These are phyloP conservation scores for Luidia sarsii DNA, from an alignment of 53 echinoderm and acorn worm genomes.

Conservation along the genomic window DNA sequence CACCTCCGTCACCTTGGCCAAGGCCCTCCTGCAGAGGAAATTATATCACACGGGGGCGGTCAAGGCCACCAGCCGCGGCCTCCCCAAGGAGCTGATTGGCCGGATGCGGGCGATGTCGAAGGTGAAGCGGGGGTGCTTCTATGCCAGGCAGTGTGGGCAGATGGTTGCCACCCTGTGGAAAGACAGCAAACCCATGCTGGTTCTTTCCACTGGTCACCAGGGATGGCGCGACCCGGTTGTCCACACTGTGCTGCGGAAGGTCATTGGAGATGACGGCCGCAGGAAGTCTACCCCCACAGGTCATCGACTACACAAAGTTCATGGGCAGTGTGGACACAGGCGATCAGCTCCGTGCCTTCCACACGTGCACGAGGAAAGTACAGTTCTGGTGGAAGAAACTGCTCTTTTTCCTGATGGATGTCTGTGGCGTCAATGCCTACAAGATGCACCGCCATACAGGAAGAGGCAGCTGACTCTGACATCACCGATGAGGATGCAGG, in stretches of 20 bases:
- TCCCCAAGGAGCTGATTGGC: not conserved
- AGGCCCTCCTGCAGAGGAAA: not conserved
- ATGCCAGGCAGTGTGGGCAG: slow-evolving; percentile 7
- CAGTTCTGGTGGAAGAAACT: not conserved
- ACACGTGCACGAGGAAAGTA: not conserved
- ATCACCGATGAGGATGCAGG: too few relatives aligned
- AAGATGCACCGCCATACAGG: not conserved
- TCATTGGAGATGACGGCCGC: not conserved
- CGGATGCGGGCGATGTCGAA: not conserved
- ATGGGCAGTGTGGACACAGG: too few relatives aligned
- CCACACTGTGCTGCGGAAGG: not conserved
- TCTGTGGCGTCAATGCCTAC: slow-evolving; percentile 17
- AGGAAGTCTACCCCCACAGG: not conserved
- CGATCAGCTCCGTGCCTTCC: too few relatives aligned
- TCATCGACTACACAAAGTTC: not conserved
- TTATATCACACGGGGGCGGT: not conserved
- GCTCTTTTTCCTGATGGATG: slow-evolving; percentile 1
- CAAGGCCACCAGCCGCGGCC: not conserved
- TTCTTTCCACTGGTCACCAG: slow-evolving; percentile 4
- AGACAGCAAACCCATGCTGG: slow-evolving; percentile 8
- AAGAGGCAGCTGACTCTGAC: not conserved
- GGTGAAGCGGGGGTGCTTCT: not conserved
- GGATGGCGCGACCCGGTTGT: too few relatives aligned
- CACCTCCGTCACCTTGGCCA: not conserved
- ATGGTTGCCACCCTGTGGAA: too few relatives aligned